Base-by-base conservation (phyloP, 2,797 vertebrate species). In the Xiphophorus birchmanni region DNA sequence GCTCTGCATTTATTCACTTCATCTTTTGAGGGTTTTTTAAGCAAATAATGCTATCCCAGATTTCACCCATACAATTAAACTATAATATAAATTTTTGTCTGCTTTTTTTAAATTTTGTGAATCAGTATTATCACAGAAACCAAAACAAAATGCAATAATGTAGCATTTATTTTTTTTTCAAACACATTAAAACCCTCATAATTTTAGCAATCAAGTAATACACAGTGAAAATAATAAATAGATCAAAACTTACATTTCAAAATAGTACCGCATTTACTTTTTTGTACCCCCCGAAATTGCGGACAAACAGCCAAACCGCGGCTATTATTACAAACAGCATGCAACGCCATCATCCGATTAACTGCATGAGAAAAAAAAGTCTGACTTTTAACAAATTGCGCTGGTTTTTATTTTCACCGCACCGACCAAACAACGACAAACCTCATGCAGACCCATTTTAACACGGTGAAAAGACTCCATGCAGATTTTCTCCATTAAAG, bases 361-460 rank as follows among this genome's bases (percentile, higher is more conserved):
- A 69, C 35, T 76, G 35, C 26, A 29, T 18, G 42, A 72, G 44
- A 15, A 15, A 45, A 45, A 44, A 60, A 44, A 52, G 40, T 48
- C 84, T 71, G 11, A 85, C 81, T 80, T 80, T 44, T 80, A 80
- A 79, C 72, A 84, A 81, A 85, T 82, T 58, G 72, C 75, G 8
- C 26, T 44, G 40, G 0, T 78, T 78, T 52, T 3, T 72, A 26
- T 74, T 80, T 65, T 44, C 12, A 77, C 74, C 80, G 78, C 89
- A 85, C 29, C 79, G 76, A 75, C 73, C 67, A 74, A 73, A 69
- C 82, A 78, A 72, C 29, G 82, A 93, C 93, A 90, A 94, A 94
- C 91, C 92, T 94, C 83, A 73, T 58, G 85, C 87, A 86, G 87
- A 83, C 87, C 81, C 85, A 80, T 79, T 89, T 90, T 82, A 88